Conservation (phyloP, 1,140 invertebrate species). For the Leptinotarsa lineolata region DNA sequence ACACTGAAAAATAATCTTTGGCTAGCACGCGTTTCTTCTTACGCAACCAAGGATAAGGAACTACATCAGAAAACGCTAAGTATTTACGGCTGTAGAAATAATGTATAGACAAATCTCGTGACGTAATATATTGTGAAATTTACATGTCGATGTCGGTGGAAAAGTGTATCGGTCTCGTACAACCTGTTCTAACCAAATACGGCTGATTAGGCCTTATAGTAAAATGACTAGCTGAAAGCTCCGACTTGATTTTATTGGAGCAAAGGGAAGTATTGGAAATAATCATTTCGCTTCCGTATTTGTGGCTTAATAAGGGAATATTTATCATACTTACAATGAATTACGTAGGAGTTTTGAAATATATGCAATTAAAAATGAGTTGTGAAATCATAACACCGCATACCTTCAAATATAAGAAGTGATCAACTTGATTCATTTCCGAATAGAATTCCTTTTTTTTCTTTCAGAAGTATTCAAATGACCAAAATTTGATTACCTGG, state of each 20-base stretch:
- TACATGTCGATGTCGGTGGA: slow-evolving; percentile 8
- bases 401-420: too few relatives aligned
- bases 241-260: slow-evolving; percentile 11
- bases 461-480: too few relatives aligned
- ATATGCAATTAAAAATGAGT: too few relatives aligned
- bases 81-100: slow-evolving; percentile 2
- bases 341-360: too few relatives aligned
- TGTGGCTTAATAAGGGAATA: not conserved
- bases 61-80: not conserved
- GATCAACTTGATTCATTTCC: too few relatives aligned
- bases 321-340: too few relatives aligned
- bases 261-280: slow-evolving; percentile 17
- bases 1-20: not conserved
- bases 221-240: slow-evolving; percentile 1
- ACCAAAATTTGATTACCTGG: too few relatives aligned
- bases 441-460: too few relatives aligned
- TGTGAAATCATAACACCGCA: too few relatives aligned
- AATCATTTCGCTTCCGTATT: not conserved
- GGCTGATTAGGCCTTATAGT: slow-evolving; percentile 14
- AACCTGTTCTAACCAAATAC: slow-evolving; percentile 12
- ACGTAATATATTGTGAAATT: not conserved
- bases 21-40: not conserved
- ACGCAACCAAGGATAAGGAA: slow-evolving; percentile 2
- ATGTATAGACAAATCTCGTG: slow-evolving; percentile 9
- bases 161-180: not conserved